Base-by-base conservation (phyloP, 1,140 invertebrate genomes). In the Melipona quadrifasciata region DNA sequence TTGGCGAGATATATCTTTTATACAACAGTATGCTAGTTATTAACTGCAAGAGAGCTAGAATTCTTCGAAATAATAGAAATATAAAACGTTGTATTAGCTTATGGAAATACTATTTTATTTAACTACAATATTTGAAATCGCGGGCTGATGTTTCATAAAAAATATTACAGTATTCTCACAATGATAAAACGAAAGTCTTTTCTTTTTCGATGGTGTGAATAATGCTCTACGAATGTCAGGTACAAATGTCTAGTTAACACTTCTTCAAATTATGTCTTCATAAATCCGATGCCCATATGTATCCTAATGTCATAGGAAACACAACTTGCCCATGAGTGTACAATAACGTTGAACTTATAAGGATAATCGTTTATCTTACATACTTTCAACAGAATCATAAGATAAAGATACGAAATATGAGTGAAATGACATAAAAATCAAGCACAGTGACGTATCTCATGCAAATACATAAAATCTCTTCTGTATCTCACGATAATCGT, bases 281-380 rank as follows among this genome's bases (percentile, higher is more conserved):
- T 85, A 86, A 57, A 79, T 86, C 82, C 58, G 83, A 90, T 90
- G 85, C 65, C 82, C 78, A 86, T 84, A 84, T 80, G 79, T 88
- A 91, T 90, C 85, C 86, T 93, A 89, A 81, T 91, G 87, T 93
- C 91, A 92, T 92, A 91, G 90, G 86, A 85, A 91, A 91, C 85
- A 90, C 82, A 92, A 91, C 80, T 80, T 88, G 89, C 86, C 83
- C 76, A 89, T 87, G 81, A 85, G 85, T 83, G 61, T 88, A 80
- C 85, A 80, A 88, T 86, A 86, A 90, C 39, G 51, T 78, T 89
- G 90, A 92, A 91, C 88, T 89, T 89, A 93, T 90, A 83, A 58
- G 80, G 91, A 90, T 82, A 88, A 91, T 89, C 87, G 74, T 92
- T 91, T 89, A 91, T 94, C 93, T 94, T 94, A 94, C 93, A 94